Conservation (phyloP, 2,797 vertebrate genomes). For the Limnodromus scolopaceus region DNA sequence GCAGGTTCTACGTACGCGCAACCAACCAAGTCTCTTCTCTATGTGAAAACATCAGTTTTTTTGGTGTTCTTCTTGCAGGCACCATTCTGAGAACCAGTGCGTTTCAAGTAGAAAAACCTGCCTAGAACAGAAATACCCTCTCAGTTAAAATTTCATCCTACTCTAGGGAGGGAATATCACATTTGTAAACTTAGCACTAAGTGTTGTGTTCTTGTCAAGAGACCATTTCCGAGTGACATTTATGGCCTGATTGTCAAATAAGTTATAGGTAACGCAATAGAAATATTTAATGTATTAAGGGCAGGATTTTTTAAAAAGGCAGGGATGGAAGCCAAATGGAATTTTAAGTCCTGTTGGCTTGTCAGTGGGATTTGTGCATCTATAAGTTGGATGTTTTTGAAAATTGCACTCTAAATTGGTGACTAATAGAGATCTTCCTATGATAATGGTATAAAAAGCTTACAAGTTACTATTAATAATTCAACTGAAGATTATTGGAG, state of each 20-base stretch:
- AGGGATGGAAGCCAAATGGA: conserved; percentile 27
- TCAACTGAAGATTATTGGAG: conserved; percentile 7
- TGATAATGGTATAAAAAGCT: not conserved
- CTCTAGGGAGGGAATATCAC: not conserved
- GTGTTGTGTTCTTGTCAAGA: not conserved
- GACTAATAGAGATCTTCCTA: conserved; percentile 20
- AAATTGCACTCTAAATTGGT: conserved; percentile 1
- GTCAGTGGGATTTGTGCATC: not conserved
- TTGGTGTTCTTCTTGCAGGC: not conserved
- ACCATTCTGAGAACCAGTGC: not conserved
- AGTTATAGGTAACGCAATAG: not conserved
- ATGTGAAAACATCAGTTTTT: fast-evolving
- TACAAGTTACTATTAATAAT: conserved; percentile 60
- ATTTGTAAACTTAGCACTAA: not conserved
- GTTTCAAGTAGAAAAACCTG: not conserved
- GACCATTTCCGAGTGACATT: not conserved
- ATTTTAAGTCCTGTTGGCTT: conserved; percentile 22
- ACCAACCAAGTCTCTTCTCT: not conserved
- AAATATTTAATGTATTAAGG: not conserved
- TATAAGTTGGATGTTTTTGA: not conserved
- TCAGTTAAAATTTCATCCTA: not conserved
- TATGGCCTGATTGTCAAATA: not conserved
- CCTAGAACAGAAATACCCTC: not conserved
- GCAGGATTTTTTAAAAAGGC: not conserved
- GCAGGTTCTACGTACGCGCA: not conserved